A percentile compares a stretch with the other conserved stretches of the same genome.
phyloP scores from a whole-genome alignment of 2,113 vertebrate species.

The Tauraco erythrolophus region DNA sequence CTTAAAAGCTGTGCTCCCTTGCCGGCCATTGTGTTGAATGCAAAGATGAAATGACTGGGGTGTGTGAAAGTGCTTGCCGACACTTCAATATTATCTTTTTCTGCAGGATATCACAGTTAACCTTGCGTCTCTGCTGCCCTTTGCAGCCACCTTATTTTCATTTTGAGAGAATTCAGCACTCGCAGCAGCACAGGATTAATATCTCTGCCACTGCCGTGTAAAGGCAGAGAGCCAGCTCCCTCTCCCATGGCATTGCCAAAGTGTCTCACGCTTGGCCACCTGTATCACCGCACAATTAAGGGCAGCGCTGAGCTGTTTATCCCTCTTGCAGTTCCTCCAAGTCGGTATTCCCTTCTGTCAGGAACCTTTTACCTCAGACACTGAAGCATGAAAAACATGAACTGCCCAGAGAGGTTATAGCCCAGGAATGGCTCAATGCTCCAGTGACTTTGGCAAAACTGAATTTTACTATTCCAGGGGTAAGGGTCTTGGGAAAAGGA shows the following conservation, averaged over 20 bases:
- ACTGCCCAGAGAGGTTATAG: background rate
- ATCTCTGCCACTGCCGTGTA: background rate
- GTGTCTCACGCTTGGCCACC: background rate
- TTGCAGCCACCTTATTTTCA: background rate
- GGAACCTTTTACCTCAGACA: background rate
- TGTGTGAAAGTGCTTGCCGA: background rate
- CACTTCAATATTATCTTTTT: slow-evolving; percentile 24
- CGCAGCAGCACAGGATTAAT: background rate
- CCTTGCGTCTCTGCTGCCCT: background rate
- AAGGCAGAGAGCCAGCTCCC: background rate
- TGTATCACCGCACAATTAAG: background rate
- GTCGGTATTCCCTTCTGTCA: background rate
- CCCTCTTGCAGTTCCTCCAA: background rate
- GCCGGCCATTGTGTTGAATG: background rate
- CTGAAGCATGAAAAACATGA: background rate
- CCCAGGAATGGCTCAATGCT: background rate
- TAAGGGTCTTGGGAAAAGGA: background rate
- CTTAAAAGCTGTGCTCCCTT: background rate
- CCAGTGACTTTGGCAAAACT: background rate
- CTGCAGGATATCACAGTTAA: slow-evolving; percentile 26
- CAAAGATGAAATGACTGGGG: background rate
- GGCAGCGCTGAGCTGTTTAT: background rate
- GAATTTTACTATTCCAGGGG: background rate
- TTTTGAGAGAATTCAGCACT: background rate
- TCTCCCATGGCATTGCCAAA: rapidly evolving